Percentiles rank a stretch among this genome's conserved stretches.
Conservation (phyloP, 2,113 vertebrate genomes). For the Chionodraco myersi region DNA sequence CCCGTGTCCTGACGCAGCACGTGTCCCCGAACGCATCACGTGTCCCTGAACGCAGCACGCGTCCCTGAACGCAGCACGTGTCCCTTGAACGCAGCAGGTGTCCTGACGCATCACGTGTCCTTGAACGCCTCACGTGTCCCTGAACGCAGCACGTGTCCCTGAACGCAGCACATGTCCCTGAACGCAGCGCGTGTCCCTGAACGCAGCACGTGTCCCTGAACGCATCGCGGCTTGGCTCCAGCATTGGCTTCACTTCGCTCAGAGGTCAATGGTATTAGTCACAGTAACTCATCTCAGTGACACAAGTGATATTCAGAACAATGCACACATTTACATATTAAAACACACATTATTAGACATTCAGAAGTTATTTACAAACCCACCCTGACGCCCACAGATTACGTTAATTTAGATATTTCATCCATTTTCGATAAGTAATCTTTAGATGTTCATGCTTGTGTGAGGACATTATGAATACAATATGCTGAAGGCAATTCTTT, state of each 20-base stretch:
- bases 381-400: background rate
- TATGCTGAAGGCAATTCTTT: no score
- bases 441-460: background rate
- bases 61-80: no score
- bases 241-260: constrained; percentile 35
- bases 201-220: background rate
- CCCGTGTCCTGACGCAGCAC: no score
- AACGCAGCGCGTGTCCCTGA: no score
- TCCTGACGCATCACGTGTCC: no score
- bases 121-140: no score
- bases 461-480: no score
- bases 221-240: constrained; percentile 46
- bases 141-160: no score
- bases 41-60: no score
- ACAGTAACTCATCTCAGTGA: constrained; percentile 40
- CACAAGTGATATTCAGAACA: constrained; percentile 31
- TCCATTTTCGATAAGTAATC: background rate
- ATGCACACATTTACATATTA: constrained; percentile 49
- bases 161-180: no score
- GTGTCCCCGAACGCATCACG: no score
- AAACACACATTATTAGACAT: constrained; percentile 34
- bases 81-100: no score
- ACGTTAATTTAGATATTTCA: background rate
- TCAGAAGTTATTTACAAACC: background rate
- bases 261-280: constrained; percentile 52